phyloP scores from a whole-genome alignment of 2,113 vertebrate species.

The Phyllostomus discolor region DNA sequence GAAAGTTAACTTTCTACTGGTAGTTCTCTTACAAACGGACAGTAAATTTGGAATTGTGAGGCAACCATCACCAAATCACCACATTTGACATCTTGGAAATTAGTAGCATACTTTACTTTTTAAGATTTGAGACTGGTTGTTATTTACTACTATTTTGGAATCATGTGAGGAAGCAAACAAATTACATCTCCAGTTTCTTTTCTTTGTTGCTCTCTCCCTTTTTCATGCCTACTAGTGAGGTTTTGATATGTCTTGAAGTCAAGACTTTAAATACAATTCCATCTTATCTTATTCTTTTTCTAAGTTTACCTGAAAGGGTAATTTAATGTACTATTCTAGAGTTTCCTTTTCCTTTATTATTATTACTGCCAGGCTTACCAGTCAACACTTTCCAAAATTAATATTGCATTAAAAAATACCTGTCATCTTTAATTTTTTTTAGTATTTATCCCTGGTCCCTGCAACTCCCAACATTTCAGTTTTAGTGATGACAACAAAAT shows the following conservation, averaged over 20 bases:
- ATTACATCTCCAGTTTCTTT: background rate
- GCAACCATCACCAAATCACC: background rate
- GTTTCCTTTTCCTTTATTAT: background rate
- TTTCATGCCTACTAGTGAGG: background rate
- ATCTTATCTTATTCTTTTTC: background rate
- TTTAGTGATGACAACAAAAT: background rate
- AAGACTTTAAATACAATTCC: background rate
- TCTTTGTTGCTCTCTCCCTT: background rate
- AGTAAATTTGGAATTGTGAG: background rate
- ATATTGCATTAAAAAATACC: background rate
- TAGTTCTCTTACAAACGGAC: rapidly evolving
- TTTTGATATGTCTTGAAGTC: background rate
- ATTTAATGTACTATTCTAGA: background rate
- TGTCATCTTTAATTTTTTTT: background rate
- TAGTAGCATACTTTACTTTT: background rate
- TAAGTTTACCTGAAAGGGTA: background rate
- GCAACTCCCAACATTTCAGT: background rate
- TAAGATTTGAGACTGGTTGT: background rate
- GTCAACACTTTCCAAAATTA: background rate
- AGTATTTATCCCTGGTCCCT: background rate
- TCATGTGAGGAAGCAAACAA: background rate
- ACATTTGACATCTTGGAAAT: background rate
- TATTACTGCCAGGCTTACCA: background rate
- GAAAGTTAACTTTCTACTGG: background rate
- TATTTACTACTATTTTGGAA: background rate